phyloP scores from a whole-genome alignment of 2,888 invertebrate species.

The Callyntrura sp. region DNA sequence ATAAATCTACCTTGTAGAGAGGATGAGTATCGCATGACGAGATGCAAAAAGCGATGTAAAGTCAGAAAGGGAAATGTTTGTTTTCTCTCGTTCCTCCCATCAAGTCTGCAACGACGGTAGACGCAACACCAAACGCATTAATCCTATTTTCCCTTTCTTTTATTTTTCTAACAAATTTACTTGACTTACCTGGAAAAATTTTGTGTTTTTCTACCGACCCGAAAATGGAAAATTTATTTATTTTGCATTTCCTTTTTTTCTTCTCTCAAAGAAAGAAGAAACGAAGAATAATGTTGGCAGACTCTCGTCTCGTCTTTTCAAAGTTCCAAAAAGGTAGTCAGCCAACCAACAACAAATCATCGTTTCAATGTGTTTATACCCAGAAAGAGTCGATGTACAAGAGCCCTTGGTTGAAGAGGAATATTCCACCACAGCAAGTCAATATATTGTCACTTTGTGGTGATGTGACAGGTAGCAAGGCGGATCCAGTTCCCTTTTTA shows the following conservation, averaged over 20 bases:
- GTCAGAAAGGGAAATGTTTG: conserved; percentile 10
- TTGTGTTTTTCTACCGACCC: background rate
- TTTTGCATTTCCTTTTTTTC: conserved; percentile 1
- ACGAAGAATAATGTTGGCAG: background rate
- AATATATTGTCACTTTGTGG: conserved; percentile 24
- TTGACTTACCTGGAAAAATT: background rate
- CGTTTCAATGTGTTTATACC: too few relatives aligned
- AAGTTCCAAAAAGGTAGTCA: too few relatives aligned
- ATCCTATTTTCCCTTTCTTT: conserved; percentile 23
- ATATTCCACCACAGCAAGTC: conserved; percentile 9
- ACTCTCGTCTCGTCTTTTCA: too few relatives aligned
- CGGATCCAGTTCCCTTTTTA: conserved; percentile 5
- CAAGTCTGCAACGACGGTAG: too few relatives aligned
- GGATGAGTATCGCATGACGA: background rate
- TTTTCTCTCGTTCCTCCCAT: background rate
- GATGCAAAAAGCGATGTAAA: background rate
- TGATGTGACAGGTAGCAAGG: background rate
- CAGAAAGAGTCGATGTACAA: too few relatives aligned
- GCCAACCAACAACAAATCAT: too few relatives aligned
- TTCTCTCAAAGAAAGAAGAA: background rate
- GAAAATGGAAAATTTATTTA: conserved; percentile 24
- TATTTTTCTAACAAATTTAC: conserved; percentile 16
- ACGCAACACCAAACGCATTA: background rate
- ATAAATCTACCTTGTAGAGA: conserved; percentile 30
- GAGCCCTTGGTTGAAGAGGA: background rate